These are phyloP conservation scores for Lemur catta DNA, from an alignment of 2,797 vertebrate genomes.

Conservation along the genomic window DNA sequence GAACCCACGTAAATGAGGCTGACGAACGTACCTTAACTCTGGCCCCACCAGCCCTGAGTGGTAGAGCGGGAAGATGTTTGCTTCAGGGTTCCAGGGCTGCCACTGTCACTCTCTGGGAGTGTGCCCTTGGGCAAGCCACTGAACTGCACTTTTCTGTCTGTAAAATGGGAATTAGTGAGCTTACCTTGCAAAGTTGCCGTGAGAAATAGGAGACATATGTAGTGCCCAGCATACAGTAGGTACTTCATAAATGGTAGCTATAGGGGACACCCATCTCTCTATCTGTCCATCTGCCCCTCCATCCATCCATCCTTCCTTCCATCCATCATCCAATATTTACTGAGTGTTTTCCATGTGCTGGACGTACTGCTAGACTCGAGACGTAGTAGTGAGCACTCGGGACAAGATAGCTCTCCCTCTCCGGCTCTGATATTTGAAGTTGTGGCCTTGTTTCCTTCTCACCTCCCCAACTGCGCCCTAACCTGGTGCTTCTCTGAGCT, in stretches of 20 bases:
- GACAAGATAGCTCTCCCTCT: neutral
- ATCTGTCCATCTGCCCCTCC: fast-evolving
- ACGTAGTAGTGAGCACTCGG: neutral
- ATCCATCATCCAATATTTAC: neutral
- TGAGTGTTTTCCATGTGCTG: neutral
- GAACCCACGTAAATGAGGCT: neutral
- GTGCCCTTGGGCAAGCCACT: neutral
- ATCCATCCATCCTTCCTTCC: no score
- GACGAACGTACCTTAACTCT: neutral
- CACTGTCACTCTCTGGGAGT: neutral
- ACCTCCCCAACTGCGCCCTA: no score
- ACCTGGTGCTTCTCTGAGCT: neutral
- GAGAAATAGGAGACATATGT: neutral
- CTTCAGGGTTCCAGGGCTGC: neutral
- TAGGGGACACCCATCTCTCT: neutral
- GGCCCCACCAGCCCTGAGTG: no score
- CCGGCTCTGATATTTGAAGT: neutral
- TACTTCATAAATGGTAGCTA: neutral
- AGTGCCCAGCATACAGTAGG: neutral
- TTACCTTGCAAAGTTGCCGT: neutral
- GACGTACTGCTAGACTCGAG: neutral
- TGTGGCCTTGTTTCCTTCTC: neutral
- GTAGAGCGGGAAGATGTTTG: neutral
- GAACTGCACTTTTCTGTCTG: neutral
- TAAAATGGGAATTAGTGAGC: neutral